Conservation (phyloP, 2,888 invertebrate species). For the Heteropelma amictum region DNA sequence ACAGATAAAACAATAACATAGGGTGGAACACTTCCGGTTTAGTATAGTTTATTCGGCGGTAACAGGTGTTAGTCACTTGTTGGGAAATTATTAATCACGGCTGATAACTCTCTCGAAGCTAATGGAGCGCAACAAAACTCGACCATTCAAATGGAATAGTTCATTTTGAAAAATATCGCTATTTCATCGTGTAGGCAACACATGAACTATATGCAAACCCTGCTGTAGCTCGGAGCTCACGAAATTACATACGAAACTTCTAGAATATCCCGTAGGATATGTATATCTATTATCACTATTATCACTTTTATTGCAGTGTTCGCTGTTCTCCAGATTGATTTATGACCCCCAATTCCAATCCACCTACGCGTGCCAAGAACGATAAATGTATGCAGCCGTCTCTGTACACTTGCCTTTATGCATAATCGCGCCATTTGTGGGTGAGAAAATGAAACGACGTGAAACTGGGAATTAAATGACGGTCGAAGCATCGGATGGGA, state of each 20-base stretch:
- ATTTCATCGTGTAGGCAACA: no score
- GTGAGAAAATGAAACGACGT: constrained; percentile 9
- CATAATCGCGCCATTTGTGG: constrained; percentile 7
- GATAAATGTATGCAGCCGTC: constrained; percentile 12
- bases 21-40: not conserved
- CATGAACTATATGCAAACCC: no score
- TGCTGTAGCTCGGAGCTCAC: no score
- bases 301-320: not conserved
- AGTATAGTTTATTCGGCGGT: not conserved
- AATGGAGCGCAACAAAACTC: not conserved
- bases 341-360: constrained; percentile 23
- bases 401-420: constrained; percentile 16
- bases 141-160: not conserved
- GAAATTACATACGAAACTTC: not conserved
- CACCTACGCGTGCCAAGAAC: constrained; percentile 39
- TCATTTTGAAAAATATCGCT: not conserved
- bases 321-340: constrained; percentile 25
- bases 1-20: not conserved
- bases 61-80: not conserved
- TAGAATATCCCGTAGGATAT: not conserved
- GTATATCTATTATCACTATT: not conserved
- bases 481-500: constrained; percentile 36
- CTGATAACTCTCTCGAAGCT: not conserved
- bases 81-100: not conserved
- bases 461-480: constrained; percentile 7